phyloP scores from a whole-genome alignment of 2,888 invertebrate species.

The Shargacucullia verbasci region DNA sequence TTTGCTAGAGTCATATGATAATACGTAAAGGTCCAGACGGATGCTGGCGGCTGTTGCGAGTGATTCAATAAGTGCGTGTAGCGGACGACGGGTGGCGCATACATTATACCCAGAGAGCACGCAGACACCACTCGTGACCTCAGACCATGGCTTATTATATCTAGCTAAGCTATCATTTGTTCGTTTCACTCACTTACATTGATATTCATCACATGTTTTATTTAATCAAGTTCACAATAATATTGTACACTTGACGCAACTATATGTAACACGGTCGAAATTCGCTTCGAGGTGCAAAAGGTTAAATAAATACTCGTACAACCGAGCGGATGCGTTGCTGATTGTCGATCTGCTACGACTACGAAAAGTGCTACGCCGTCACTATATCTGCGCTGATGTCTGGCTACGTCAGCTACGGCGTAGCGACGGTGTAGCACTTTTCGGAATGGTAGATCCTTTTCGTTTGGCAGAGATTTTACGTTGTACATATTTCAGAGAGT shows the following conservation, averaged over 20 bases:
- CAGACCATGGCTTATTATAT: no score
- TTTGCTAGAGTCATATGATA: slow-evolving; percentile 13
- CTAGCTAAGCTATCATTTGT: no score
- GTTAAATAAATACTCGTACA: background rate
- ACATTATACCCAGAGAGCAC: background rate
- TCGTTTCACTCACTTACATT: no score
- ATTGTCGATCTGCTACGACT: slow-evolving; percentile 2
- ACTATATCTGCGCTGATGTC: no score
- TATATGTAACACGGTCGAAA: background rate
- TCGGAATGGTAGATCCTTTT: background rate
- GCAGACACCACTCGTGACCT: background rate
- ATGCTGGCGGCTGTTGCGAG: background rate
- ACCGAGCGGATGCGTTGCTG: background rate
- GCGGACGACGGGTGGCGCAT: background rate
- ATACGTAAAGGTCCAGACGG: background rate
- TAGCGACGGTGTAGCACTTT: slow-evolving; percentile 23
- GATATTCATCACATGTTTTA: no score
- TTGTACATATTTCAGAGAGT: background rate
- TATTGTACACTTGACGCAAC: no score
- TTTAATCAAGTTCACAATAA: no score
- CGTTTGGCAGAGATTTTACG: background rate
- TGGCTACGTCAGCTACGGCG: slow-evolving; percentile 14
- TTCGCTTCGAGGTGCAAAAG: background rate
- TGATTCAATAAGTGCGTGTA: slow-evolving; percentile 20
- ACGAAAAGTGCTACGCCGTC: no score